A percentile compares a stretch with the other conserved stretches of the same genome.
Evolutionary conservation across 35 echinoderm and acorn worm species (phyloP).

Genomic region (Ophiothrix spiculata): DNA sequence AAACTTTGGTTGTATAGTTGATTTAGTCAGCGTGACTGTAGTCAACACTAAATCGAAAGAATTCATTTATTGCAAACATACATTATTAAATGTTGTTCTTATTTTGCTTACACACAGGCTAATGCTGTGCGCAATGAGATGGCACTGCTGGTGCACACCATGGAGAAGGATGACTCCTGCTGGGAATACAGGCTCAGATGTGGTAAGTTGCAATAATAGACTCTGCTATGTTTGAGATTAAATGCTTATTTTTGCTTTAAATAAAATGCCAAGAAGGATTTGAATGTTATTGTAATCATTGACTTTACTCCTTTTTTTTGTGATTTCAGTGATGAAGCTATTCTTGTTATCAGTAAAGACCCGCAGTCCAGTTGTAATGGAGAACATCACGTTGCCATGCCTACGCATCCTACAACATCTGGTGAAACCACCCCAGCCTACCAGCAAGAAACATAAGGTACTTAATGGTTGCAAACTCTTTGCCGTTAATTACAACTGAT

Average conservation of each 20-base stretch:
- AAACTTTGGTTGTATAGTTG: no score
- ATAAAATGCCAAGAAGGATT: not conserved
- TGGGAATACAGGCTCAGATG: constrained; percentile 97
- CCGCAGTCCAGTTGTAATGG: constrained; percentile 94
- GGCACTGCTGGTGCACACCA: constrained; percentile 78
- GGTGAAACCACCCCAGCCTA: constrained; percentile 81
- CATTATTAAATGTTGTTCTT: not conserved
- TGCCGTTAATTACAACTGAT: no score
- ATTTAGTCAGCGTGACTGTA: no score
- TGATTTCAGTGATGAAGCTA: constrained; percentile 82
- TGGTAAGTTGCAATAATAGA: constrained; percentile 63
- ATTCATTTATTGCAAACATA: no score
- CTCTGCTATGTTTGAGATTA: not conserved
- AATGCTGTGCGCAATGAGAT: constrained; percentile 89
- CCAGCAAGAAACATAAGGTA: constrained; percentile 98
- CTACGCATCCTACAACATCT: constrained; percentile 89
- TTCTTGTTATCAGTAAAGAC: constrained; percentile 93
- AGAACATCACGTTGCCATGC: constrained; percentile 95
- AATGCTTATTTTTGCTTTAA: not conserved
- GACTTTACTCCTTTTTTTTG: not conserved
- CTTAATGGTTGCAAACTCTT: no score
- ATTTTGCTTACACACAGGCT: constrained; percentile 57
- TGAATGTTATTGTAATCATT: not conserved
- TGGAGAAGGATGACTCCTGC: constrained; percentile 85
- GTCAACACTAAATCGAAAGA: no score